Conservation (phyloP, 2,797 vertebrate species). For the Myotis daubentonii region DNA sequence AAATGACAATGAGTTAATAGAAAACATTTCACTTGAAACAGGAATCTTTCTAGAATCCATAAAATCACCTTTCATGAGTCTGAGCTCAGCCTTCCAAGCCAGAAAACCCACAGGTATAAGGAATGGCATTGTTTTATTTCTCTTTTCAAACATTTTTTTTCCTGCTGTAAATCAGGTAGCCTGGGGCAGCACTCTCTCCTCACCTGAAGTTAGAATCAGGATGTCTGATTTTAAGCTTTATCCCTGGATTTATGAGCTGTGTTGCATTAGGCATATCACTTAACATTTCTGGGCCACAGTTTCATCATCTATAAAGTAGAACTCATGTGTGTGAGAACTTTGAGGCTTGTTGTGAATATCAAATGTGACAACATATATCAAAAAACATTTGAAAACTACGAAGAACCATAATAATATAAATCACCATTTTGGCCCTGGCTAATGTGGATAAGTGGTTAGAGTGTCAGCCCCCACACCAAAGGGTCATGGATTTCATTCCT, state of each 20-base stretch:
- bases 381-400: background rate
- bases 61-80: conserved; percentile 5
- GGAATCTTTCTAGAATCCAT: background rate
- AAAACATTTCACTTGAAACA: conserved; percentile 41
- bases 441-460: too few species aligned
- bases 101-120: background rate
- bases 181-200: background rate
- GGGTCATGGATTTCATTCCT: too few species aligned
- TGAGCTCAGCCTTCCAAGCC: conserved; percentile 6
- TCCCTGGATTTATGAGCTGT: background rate
- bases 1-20: background rate
- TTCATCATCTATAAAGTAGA: background rate
- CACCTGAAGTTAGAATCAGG: background rate
- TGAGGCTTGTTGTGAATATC: background rate
- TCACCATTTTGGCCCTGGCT: too few species aligned
- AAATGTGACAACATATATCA: background rate
- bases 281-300: conserved; percentile 3
- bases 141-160: conserved; percentile 42
- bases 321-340: background rate
- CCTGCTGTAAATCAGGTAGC: background rate
- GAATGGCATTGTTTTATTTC: conserved; percentile 46
- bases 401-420: background rate
- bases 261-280: background rate
- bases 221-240: background rate
- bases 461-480: too few species aligned